A percentile compares a stretch with the other conserved stretches of the same genome.
These are phyloP conservation scores for Corapipo altera DNA, from an alignment of 2,113 vertebrate genomes.

Conservation along the genomic window DNA sequence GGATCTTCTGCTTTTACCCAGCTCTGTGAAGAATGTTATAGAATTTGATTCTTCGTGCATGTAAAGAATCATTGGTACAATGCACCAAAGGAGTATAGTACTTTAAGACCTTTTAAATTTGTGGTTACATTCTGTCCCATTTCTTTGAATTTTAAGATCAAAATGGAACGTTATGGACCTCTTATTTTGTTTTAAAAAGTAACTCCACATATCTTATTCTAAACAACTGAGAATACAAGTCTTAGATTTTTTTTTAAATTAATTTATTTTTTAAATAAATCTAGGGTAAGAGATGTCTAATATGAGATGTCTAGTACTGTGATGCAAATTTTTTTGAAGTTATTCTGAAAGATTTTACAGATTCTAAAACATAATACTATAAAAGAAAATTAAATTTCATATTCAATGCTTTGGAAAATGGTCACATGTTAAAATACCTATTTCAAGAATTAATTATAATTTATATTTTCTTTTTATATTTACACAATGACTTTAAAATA, in stretches of 20 bases:
- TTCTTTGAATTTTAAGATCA: conserved; percentile 19
- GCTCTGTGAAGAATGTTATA: not conserved
- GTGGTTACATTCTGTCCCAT: not conserved
- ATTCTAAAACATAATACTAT: conserved; percentile 24
- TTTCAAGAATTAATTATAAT: conserved; percentile 67
- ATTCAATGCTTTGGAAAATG: conserved; percentile 38
- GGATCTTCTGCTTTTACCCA: not conserved
- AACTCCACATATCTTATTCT: not conserved
- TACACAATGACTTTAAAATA: conserved; percentile 50
- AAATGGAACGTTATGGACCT: not conserved
- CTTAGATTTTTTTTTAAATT: not conserved
- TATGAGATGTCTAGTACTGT: not conserved
- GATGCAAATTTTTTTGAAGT: conserved; percentile 17
- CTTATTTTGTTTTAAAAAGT: not conserved
- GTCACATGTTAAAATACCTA: conserved; percentile 46
- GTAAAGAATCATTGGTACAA: conserved; percentile 9
- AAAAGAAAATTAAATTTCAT: conserved; percentile 46
- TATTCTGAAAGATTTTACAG: conserved; percentile 32
- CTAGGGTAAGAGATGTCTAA: not conserved
- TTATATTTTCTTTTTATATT: conserved; percentile 74
- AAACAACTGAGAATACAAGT: not conserved
- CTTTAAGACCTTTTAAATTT: conserved; percentile 5
- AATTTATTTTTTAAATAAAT: conserved; percentile 19
- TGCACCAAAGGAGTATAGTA: conserved; percentile 7
- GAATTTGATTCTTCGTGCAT: not conserved